phyloP scores from a whole-genome alignment of 2,888 invertebrate species.

The Branchinecta sandiegonensis region DNA sequence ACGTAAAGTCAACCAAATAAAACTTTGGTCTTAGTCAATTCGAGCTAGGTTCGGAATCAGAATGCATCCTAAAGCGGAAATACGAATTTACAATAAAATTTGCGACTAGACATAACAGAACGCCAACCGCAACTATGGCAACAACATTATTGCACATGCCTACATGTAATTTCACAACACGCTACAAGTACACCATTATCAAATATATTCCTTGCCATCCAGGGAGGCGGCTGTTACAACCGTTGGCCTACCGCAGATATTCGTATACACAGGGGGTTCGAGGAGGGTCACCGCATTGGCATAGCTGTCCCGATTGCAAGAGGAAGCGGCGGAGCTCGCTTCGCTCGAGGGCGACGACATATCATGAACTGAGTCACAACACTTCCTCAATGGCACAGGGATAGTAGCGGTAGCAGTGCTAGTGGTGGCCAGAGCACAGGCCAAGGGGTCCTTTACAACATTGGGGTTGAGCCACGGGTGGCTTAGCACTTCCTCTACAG shows the following conservation, averaged over 20 bases:
- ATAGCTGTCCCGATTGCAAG: conserved; percentile 20
- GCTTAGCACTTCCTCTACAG: conserved; percentile 39
- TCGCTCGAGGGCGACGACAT: conserved; percentile 17
- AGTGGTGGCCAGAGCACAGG: conserved; percentile 13
- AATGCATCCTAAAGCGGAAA: not conserved
- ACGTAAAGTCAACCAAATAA: not conserved
- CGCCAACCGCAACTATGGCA: conserved; percentile 1
- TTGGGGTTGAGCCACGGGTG: conserved; percentile 37
- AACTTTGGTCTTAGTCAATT: conserved; percentile 6
- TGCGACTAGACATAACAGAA: conserved; percentile 14
- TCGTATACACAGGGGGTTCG: conserved; percentile 7
- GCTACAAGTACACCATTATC: not conserved
- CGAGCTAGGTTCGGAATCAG: not conserved
- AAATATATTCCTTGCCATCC: not conserved
- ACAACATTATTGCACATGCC: conserved; percentile 17
- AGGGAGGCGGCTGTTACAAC: conserved; percentile 10
- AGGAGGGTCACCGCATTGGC: conserved; percentile 17
- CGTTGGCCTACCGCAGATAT: not conserved
- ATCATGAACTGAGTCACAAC: conserved; percentile 20
- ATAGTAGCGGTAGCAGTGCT: conserved; percentile 19
- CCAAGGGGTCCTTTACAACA: conserved; percentile 4
- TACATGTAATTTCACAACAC: not conserved
- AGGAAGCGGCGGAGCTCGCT: conserved; percentile 23
- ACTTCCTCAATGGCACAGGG: conserved; percentile 20
- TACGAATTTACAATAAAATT: conserved; percentile 1